Percentiles rank a stretch among this genome's conserved stretches.
Evolutionary conservation across 1,140 invertebrate species (phyloP).

Genomic region (Neodiprion lecontei): DNA sequence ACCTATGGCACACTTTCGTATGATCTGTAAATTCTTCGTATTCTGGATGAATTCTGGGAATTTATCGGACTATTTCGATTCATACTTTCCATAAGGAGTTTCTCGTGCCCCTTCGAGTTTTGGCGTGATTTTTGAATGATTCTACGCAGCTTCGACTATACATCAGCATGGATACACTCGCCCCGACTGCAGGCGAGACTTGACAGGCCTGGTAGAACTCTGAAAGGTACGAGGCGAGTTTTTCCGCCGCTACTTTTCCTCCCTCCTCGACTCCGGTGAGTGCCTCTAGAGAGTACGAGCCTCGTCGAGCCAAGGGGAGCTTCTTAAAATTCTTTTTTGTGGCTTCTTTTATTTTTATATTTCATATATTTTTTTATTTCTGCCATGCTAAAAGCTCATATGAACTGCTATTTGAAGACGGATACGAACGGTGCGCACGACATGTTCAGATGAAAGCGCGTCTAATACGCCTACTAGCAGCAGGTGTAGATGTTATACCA

Average conservation of each 20-base stretch:
- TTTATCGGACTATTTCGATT: not conserved
- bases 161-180: not conserved
- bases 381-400: not conserved
- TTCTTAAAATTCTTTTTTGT: not conserved
- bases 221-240: not conserved
- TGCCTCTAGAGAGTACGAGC: slow-evolving; percentile 1
- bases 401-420: not conserved
- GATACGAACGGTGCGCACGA: not conserved
- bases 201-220: not conserved
- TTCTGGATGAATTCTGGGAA: not conserved
- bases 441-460: not conserved
- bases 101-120: not conserved
- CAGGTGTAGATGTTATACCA: not conserved
- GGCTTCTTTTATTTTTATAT: not conserved
- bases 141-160: not conserved
- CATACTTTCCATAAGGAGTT: too few species aligned
- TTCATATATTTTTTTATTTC: not conserved
- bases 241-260: not conserved
- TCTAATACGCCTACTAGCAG: not conserved
- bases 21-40: too few species aligned
- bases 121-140: not conserved
- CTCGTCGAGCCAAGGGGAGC: not conserved
- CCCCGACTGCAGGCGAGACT: too few species aligned
- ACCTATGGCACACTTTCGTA: too few species aligned
- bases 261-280: not conserved